A percentile compares a stretch with the other conserved stretches of the same genome.
Conservation (phyloP, 2,888 invertebrate genomes). For the Drosophila lutescens region DNA sequence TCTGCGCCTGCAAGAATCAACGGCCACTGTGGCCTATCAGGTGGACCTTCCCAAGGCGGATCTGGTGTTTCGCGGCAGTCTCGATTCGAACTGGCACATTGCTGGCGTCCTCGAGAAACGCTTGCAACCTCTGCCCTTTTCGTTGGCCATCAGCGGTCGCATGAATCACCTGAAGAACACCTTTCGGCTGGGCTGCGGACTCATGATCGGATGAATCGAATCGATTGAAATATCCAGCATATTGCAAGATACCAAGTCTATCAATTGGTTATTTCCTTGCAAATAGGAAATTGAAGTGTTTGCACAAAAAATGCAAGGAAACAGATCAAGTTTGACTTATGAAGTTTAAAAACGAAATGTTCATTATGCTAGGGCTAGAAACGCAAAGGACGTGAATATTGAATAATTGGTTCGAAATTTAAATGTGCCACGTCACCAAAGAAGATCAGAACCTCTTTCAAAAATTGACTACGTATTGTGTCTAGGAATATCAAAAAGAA, state of each 20-base stretch:
- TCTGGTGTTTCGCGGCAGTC: slow-evolving; percentile 95
- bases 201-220: slow-evolving; percentile 92
- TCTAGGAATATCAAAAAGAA: too few relatives aligned
- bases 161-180: slow-evolving; percentile 96
- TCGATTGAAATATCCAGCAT: neutral
- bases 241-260: neutral
- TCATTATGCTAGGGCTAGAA: too few relatives aligned
- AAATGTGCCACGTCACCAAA: neutral
- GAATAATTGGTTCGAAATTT: neutral
- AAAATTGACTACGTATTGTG: too few relatives aligned
- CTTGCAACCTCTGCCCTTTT: slow-evolving; percentile 95
- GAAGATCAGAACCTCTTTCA: too few relatives aligned
- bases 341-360: neutral
- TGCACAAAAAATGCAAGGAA: neutral
- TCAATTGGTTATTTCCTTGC: neutral
- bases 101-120: slow-evolving; percentile 97
- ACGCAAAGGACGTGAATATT: too few relatives aligned
- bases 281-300: neutral
- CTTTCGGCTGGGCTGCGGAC: slow-evolving; percentile 96
- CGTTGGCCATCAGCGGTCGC: slow-evolving; percentile 95
- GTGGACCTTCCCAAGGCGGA: slow-evolving; percentile 97
- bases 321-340: neutral
- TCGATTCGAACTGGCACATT: slow-evolving; percentile 96
- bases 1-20: slow-evolving; percentile 94
- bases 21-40: slow-evolving; percentile 96